Base-by-base conservation (phyloP, 1,140 invertebrate genomes). In the Mactra quadrangularis region DNA sequence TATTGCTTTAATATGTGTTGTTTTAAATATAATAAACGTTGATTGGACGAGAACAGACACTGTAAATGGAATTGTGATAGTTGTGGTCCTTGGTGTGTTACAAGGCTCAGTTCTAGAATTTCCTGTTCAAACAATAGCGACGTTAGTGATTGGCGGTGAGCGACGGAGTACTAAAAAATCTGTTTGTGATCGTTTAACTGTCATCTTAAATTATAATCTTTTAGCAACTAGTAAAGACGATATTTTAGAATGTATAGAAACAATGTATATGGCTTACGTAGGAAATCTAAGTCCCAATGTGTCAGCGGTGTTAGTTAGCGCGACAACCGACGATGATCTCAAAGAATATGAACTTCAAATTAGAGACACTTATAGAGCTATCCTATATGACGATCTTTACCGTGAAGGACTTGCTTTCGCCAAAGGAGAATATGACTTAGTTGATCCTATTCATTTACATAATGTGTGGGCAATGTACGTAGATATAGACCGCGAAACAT, bases 81-180 rank as follows among this genome's bases (percentile, higher is more conserved):
- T 88, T 13, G 17, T 88, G 4, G 72, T 88, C n/a, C 50, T 87
- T 15, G 79, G 78, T 6, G 62, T 87, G 1, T 60, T 88, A 1
- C 86, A 88, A 74, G 87, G 86, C 22, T 84, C 82, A 17, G 86
- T 88, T 13, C 38, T 86, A n/a, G 87, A 88, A 35, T 83, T 88
- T 33, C 84, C 85, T 2, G 82, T 87, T 6, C 85, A 86, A 68
- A 87, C 87, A 9, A 83, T 87, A 0, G 81, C 86, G 0, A 88
- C 87, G 3, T 53, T 87, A 19, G 60, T 88, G 3, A 60, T 87
- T 27, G 87, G 87, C 3, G 87, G 87, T 13, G 60, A 87, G n/a
- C 55, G 76, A 59, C 57, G 87, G 13, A 74, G 85, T 29, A 81
- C 81, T 17, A 76, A 71, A 45, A 52, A 45, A 1, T 82, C 84